Percentiles rank a stretch among this genome's conserved stretches.
phyloP scores from a whole-genome alignment of 2,888 invertebrate species.

The Syrphus vitripennis region DNA sequence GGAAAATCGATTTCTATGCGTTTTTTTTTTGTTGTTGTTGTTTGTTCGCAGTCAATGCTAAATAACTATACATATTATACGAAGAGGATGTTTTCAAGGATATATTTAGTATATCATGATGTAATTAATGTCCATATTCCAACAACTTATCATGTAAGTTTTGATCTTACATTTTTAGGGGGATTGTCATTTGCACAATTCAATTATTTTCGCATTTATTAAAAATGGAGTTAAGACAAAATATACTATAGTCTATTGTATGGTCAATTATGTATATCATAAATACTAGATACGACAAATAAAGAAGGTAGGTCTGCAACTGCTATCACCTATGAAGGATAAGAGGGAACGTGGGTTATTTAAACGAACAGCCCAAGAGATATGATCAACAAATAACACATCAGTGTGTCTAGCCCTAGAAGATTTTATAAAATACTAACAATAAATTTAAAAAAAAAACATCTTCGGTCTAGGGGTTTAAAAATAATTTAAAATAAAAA shows the following conservation, averaged over 20 bases:
- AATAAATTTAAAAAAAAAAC: no score
- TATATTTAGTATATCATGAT: conserved; percentile 2
- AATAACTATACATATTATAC: background rate
- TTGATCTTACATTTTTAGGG: background rate
- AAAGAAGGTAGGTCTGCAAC: conserved; percentile 1
- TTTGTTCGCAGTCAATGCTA: conserved; percentile 14
- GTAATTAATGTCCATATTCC: conserved; percentile 15
- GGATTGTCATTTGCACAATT: background rate
- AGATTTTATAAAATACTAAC: no score
- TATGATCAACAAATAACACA: background rate
- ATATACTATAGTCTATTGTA: no score
- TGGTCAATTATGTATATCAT: conserved; percentile 12
- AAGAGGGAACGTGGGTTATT: background rate
- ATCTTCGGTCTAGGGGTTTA: no score
- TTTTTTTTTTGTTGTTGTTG: conserved; percentile 4
- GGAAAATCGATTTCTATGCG: conserved; percentile 51
- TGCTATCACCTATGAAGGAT: background rate
- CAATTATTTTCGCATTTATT: background rate
- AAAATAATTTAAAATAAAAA: no score
- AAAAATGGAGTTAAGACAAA: background rate
- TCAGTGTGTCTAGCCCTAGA: no score
- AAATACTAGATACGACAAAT: conserved; percentile 33
- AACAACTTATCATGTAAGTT: background rate
- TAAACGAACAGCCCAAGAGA: background rate
- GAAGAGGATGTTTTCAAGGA: background rate